Evolutionary conservation across 2,113 vertebrate genomes (phyloP).

Genomic region (Neogale vison): DNA sequence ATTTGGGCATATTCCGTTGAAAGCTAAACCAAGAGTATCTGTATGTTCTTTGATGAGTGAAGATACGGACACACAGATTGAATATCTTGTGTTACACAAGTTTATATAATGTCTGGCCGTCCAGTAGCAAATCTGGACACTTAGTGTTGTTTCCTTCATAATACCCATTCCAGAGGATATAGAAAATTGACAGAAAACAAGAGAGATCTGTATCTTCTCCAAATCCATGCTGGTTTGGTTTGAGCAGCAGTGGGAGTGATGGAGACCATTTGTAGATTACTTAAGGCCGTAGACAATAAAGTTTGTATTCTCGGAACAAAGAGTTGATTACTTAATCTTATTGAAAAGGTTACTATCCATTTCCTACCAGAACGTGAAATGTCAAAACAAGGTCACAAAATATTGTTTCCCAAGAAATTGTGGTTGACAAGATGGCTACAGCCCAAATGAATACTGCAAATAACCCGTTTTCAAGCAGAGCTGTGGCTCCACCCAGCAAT

Average conservation of each 20-base stretch:
- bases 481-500: neutral
- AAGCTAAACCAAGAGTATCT: neutral
- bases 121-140: neutral
- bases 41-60: neutral
- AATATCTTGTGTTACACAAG: neutral
- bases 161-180: neutral
- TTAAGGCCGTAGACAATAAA: neutral
- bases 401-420: neutral
- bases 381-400: neutral
- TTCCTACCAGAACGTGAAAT: slow-evolving; percentile 11
- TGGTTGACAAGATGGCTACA: neutral
- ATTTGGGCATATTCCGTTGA: neutral
- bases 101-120: neutral
- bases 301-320: neutral
- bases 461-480: neutral
- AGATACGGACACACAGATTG: neutral
- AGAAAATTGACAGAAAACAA: neutral
- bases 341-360: neutral
- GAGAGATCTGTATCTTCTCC: neutral
- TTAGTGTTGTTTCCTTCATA: neutral
- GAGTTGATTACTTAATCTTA: neutral
- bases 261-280: neutral
- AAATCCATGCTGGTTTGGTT: neutral
- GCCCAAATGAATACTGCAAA: neutral
- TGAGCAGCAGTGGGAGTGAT: neutral